Conservation (phyloP, 2,797 vertebrate species). For the Pangasius larnaudii region DNA sequence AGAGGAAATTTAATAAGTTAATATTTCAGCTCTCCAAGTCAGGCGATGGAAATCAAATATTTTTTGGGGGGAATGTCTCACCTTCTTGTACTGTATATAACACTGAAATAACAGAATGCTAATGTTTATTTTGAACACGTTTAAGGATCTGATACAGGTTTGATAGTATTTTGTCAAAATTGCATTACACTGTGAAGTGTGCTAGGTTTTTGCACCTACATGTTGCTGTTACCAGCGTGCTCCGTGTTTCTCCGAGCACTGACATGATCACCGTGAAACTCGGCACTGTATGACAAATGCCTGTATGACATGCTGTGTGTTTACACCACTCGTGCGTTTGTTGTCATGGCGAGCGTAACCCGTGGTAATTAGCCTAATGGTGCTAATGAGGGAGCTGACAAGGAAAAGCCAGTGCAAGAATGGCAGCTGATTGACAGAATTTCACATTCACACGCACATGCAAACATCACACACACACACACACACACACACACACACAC, state of each 20-base stretch:
- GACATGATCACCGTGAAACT: slow-evolving; percentile 43
- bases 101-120: not conserved
- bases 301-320: slow-evolving; percentile 56
- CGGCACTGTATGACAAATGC: slow-evolving; percentile 54
- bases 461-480: slow-evolving; percentile 17
- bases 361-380: slow-evolving; percentile 73
- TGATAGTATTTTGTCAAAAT: not conserved
- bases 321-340: slow-evolving; percentile 58
- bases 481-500: slow-evolving; percentile 21
- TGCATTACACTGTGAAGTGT: not conserved
- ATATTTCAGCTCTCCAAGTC: slow-evolving; percentile 59
- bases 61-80: not conserved
- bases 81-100: not conserved
- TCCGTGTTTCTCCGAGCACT: slow-evolving; percentile 13
- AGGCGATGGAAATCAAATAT: slow-evolving; percentile 48
- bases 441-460: slow-evolving; percentile 47
- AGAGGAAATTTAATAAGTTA: slow-evolving; percentile 80
- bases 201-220: slow-evolving; percentile 19
- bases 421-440: slow-evolving; percentile 75
- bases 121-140: not conserved
- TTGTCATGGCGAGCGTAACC: slow-evolving; percentile 64
- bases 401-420: slow-evolving; percentile 74
- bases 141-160: not conserved
- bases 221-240: slow-evolving; percentile 10
- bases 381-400: slow-evolving; percentile 78